A percentile compares a stretch with the other conserved stretches of the same genome.
Evolutionary conservation across 2,888 invertebrate genomes (phyloP).

Genomic region (Xanthia togata): DNA sequence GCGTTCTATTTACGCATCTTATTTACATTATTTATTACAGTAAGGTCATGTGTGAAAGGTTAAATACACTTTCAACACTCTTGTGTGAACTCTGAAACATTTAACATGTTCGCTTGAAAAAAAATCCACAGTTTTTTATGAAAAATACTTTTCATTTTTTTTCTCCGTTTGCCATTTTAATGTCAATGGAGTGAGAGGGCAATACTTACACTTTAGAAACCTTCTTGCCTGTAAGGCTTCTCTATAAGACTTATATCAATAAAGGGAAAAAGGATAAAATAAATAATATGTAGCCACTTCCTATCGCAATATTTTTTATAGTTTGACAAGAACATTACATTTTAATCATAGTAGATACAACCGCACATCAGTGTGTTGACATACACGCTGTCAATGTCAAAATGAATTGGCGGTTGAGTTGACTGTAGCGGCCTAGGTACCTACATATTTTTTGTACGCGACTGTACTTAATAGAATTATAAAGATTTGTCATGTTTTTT

Average conservation of each 20-base stretch:
- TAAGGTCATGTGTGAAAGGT: constrained; percentile 19
- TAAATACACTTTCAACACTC: constrained; percentile 1
- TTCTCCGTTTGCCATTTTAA: neutral
- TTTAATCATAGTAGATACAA: neutral
- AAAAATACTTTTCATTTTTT: neutral
- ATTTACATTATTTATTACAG: constrained; percentile 4
- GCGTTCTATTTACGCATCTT: neutral
- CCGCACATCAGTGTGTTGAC: neutral
- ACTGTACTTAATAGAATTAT: neutral
- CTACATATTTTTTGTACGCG: neutral
- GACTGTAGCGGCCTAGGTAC: too few relatives aligned
- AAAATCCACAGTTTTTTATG: neutral
- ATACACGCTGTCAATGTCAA: neutral
- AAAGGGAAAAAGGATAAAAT: neutral
- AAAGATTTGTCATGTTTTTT: constrained; percentile 14
- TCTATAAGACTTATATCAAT: neutral
- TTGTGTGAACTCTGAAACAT: neutral
- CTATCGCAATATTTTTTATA: neutral
- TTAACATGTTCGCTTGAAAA: neutral
- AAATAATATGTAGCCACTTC: too few relatives aligned
- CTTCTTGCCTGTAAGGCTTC: constrained; percentile 8
- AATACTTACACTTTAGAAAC: constrained; percentile 30
- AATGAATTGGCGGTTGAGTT: neutral
- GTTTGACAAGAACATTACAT: neutral
- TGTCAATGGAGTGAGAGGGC: constrained; percentile 8